Conservation (phyloP, 2,113 vertebrate genomes). For the Gnathonemus echidnorhynchus region DNA sequence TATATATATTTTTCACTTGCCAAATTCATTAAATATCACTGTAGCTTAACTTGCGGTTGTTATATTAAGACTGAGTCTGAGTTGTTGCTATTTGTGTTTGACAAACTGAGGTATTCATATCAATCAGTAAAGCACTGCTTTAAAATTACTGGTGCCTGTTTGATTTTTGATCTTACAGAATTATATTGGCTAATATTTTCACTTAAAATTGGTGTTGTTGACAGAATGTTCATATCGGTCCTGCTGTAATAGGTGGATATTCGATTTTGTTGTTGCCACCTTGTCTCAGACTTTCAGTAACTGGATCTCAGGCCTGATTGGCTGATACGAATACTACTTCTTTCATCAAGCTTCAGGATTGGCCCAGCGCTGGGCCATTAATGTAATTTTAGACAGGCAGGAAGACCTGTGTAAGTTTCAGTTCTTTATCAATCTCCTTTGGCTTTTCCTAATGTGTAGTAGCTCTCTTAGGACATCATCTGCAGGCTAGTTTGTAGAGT, state of each 20-base stretch:
- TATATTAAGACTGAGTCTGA: neutral
- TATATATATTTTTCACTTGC: neutral
- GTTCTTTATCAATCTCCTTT: neutral
- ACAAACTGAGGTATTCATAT: neutral
- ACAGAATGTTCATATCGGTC: neutral
- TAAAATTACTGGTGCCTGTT: neutral
- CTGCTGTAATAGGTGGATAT: neutral
- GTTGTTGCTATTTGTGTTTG: neutral
- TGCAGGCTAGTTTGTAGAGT: neutral
- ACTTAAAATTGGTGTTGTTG: neutral
- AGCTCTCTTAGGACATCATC: neutral
- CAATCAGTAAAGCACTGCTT: neutral
- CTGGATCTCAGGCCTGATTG: neutral
- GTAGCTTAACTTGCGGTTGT: neutral
- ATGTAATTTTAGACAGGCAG: neutral
- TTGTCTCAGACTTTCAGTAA: neutral
- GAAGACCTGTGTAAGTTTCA: neutral
- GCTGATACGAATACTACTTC: neutral
- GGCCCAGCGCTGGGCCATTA: neutral
- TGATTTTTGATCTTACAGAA: neutral
- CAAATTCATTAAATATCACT: neutral
- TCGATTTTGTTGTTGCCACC: neutral
- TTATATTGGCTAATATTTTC: neutral
- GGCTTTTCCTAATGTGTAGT: neutral
- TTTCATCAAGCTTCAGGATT: neutral